Evolutionary conservation across 37 sponge, comb jelly and placozoan genomes (phyloP).

Genomic region (Ianthella basta): DNA sequence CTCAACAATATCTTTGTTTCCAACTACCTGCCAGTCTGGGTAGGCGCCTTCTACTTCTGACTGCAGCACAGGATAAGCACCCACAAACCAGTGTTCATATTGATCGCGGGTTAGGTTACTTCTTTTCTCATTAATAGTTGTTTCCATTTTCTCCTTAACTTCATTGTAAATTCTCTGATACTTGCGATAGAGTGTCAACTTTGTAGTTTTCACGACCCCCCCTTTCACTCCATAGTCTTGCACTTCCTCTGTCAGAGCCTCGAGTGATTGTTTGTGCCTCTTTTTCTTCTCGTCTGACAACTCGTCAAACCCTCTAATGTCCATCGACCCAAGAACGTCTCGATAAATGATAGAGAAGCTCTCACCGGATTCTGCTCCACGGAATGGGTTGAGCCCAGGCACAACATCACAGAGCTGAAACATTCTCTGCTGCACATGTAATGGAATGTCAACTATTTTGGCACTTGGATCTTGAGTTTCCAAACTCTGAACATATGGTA

Average conservation of each 20-base stretch:
- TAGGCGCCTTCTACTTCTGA: constrained; percentile 8
- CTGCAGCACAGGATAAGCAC: neutral
- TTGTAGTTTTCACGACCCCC: neutral
- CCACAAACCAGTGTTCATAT: constrained; percentile 33
- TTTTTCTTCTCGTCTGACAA: constrained; percentile 12
- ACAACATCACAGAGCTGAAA: constrained; percentile 58
- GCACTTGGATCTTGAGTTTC: constrained; percentile 23
- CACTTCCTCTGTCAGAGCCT: constrained; percentile 8
- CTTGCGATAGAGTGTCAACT: constrained; percentile 35
- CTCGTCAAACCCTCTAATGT: constrained; percentile 30
- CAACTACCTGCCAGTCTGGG: constrained; percentile 43
- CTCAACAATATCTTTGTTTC: constrained; percentile 40
- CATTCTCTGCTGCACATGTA: constrained; percentile 63
- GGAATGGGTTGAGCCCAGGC: constrained; percentile 44
- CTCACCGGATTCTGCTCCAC: constrained; percentile 56
- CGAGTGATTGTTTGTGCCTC: neutral
- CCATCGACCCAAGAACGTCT: constrained; percentile 31
- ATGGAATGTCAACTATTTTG: constrained; percentile 40
- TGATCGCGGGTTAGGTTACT: neutral
- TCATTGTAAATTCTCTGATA: constrained; percentile 47
- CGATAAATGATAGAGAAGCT: constrained; percentile 49
- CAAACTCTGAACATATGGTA: constrained; percentile 30
- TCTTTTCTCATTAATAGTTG: constrained; percentile 13
- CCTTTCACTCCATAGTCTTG: constrained; percentile 30
- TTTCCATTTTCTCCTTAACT: constrained; percentile 7